A percentile compares a stretch with the other conserved stretches of the same genome.
Evolutionary conservation across 1,140 invertebrate species (phyloP).

Genomic region (Charaxes varanes): DNA sequence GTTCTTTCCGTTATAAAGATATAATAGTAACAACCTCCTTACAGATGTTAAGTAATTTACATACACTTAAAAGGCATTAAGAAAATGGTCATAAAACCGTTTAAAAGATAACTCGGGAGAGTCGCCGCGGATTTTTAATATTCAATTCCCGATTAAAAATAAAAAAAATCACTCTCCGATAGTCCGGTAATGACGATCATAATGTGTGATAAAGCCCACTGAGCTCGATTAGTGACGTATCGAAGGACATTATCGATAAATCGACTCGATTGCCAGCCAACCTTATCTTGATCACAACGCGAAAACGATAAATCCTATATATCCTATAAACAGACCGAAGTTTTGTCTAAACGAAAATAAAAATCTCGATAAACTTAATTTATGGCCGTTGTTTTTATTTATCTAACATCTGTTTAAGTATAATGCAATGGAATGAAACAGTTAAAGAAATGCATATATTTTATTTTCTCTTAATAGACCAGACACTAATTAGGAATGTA

Average conservation of each 20-base stretch:
- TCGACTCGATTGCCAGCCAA: conserved; percentile 38
- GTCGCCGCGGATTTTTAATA: conserved; percentile 23
- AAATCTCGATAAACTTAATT: conserved; percentile 13
- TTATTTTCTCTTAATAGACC: too few species aligned
- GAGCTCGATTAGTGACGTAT: conserved; percentile 57
- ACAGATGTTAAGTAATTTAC: too few species aligned
- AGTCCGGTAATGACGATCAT: conserved; percentile 50
- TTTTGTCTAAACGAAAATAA: conserved; percentile 12
- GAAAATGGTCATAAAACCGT: neutral
- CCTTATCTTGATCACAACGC: conserved; percentile 42
- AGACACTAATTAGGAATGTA: too few species aligned
- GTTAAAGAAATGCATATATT: too few species aligned
- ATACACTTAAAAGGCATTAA: too few species aligned
- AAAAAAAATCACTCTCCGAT: conserved; percentile 39
- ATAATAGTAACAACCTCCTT: too few species aligned
- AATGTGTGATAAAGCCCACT: conserved; percentile 53
- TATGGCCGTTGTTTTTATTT: conserved; percentile 4
- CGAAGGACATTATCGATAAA: conserved; percentile 53
- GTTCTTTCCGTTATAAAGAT: too few species aligned
- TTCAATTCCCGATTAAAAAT: conserved; percentile 32
- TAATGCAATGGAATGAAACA: too few species aligned
- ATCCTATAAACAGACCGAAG: conserved; percentile 8
- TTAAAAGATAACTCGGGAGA: conserved; percentile 6
- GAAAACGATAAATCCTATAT: conserved; percentile 20
- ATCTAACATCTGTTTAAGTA: neutral